phyloP scores from a whole-genome alignment of 2,888 invertebrate species.

The Biston stratarius region DNA sequence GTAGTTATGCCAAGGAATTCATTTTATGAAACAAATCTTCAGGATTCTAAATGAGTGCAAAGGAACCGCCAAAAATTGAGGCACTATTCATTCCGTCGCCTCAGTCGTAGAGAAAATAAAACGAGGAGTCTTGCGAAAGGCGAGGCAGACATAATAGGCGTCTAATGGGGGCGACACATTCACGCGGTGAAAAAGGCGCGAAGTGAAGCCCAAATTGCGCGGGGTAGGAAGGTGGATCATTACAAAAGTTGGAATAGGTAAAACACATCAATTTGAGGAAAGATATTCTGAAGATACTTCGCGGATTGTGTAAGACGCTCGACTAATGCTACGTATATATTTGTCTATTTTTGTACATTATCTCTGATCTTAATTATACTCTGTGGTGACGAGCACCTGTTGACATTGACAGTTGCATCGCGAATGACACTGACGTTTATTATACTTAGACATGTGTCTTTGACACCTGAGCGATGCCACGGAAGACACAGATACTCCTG shows the following conservation, averaged over 20 bases:
- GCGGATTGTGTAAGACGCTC: no score
- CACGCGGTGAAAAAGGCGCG: constrained; percentile 61
- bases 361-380: no score
- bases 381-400: no score
- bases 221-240: constrained; percentile 28
- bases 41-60: constrained; percentile 9
- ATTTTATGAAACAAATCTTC: constrained; percentile 3
- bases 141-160: constrained; percentile 77
- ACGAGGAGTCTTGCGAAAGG: constrained; percentile 41
- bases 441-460: no score
- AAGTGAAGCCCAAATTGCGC: constrained; percentile 56
- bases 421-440: no score
- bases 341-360: no score
- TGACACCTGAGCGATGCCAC: no score
- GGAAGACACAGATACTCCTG: no score
- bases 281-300: constrained; percentile 1
- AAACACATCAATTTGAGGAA: background rate
- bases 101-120: constrained; percentile 48
- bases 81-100: constrained; percentile 45
- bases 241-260: constrained; percentile 21
- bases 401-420: no score
- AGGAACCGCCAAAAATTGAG: constrained; percentile 47
- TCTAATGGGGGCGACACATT: constrained; percentile 78
- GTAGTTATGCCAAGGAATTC: no score
- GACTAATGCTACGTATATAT: no score